Base-by-base conservation (phyloP, 2,888 invertebrate genomes). In the Incurvaria masculella region DNA sequence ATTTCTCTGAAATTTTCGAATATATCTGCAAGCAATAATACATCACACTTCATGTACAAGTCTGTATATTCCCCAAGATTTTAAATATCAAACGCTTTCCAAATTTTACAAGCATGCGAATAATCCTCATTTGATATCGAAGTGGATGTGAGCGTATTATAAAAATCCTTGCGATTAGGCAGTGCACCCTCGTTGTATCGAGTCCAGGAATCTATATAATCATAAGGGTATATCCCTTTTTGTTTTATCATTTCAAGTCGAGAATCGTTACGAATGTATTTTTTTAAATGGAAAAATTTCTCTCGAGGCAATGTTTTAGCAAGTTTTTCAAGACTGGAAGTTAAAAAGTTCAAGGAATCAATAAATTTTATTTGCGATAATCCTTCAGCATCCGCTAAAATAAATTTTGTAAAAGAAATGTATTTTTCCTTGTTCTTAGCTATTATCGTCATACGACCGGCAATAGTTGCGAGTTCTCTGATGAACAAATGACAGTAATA, bases 401-500 rank as follows among this genome's bases (percentile, higher is more conserved):
- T 27, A 38, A 42, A 41, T 46, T 49, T 47, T 4, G 51, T 49
- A 45, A 51, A 51, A 1, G 49, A 49, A 33, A 52, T 44, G 14
- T 48, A 49, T 42, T 50, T 47, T 46, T 52, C 48, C 20, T 51
- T 46, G 23, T 43, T 51, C 14, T 33, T 44, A 2, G 52, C 50
- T 16, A 52, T 45, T 1, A 53, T 3, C 16, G 26, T 49, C 17
- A 49, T 45, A 17, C 42, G 42, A 16, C 46, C 48, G 6, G 2
- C 14, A 11, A 42, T 43, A 8, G 41, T 40, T 2, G 23, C 33
- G n/a, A 51, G 33, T 44, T 50, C 47, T 11, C 44, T 50, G 17
- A 52, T 50, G 11, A 52, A 46, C 17, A 55, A 48, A 44, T 55
- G 55, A 42, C 51, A 21, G 43, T 59, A 54, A 51, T 57, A 56